A percentile compares a stretch with the other conserved stretches of the same genome.
Evolutionary conservation across 2,113 vertebrate species (phyloP).

Genomic region (Chamaea fasciata): DNA sequence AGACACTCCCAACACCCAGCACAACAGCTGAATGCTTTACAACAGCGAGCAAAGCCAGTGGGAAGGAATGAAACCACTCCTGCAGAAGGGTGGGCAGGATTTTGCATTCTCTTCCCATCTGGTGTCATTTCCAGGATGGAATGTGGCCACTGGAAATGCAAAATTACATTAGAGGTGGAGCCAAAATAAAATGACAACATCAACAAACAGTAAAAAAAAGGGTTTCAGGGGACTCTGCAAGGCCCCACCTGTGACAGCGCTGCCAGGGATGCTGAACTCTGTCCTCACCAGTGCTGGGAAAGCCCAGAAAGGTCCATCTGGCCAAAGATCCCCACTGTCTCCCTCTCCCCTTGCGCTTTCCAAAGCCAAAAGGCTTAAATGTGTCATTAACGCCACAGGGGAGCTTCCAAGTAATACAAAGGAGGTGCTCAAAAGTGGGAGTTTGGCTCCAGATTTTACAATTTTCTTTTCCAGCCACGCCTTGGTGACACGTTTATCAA

Average conservation of each 20-base stretch:
- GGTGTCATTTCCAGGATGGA: conserved; percentile 3
- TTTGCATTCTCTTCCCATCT: neutral
- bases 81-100: neutral
- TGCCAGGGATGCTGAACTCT: neutral
- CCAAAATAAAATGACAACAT: neutral
- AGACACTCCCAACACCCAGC: neutral
- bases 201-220: neutral
- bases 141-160: neutral
- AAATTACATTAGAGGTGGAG: neutral
- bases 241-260: fast-evolving
- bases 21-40: neutral
- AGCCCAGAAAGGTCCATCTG: neutral
- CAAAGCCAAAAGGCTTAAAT: neutral
- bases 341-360: neutral
- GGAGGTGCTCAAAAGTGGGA: neutral
- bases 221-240: neutral
- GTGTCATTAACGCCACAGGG: neutral
- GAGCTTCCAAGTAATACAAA: neutral
- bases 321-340: fast-evolving
- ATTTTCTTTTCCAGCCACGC: neutral
- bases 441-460: neutral
- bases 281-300: neutral
- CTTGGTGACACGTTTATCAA: neutral
- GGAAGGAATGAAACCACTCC: neutral
- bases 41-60: neutral